Conservation (phyloP, 1,140 invertebrate genomes). For the Drosophila subobscura region DNA sequence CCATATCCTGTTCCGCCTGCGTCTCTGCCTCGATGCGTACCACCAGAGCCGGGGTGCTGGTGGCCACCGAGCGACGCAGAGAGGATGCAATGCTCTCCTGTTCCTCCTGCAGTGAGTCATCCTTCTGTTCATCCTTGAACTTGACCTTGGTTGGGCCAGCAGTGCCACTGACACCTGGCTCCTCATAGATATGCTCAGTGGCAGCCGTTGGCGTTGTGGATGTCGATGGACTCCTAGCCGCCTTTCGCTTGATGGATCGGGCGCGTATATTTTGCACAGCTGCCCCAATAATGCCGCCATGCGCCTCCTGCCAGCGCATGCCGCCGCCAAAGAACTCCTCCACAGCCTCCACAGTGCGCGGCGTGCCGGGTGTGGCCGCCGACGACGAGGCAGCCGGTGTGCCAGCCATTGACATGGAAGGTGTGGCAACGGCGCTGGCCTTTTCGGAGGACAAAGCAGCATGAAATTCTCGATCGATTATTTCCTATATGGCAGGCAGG, state of each 20-base stretch:
- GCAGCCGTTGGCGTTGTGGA: constrained; percentile 38
- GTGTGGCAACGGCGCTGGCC: constrained; percentile 63
- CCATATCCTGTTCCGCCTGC: constrained; percentile 22
- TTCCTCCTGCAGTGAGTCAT: constrained; percentile 13
- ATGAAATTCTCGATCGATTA: constrained; percentile 83
- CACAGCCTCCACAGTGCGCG: constrained; percentile 20
- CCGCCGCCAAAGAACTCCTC: constrained; percentile 62
- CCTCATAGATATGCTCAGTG: constrained; percentile 70
- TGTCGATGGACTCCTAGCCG: constrained; percentile 30
- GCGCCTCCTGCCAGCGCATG: constrained; percentile 76
- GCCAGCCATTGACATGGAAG: constrained; percentile 53
- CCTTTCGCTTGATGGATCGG: constrained; percentile 74
- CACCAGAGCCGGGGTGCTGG: constrained; percentile 75
- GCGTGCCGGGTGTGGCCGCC: constrained; percentile 45
- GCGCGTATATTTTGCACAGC: constrained; percentile 76
- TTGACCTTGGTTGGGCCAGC: constrained; percentile 40
- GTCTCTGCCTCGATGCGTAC: constrained; percentile 59
- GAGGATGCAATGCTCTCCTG: constrained; percentile 8
- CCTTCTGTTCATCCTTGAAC: constrained; percentile 53
- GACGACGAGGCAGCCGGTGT: constrained; percentile 37
- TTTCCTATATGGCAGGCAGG: constrained; percentile 66
- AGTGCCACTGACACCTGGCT: constrained; percentile 39
- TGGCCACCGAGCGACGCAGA: constrained; percentile 67
- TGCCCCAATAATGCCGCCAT: constrained; percentile 75
- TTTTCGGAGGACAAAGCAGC: constrained; percentile 83